phyloP scores from a whole-genome alignment of 2,888 invertebrate species.

The Ophion ventricosus region DNA sequence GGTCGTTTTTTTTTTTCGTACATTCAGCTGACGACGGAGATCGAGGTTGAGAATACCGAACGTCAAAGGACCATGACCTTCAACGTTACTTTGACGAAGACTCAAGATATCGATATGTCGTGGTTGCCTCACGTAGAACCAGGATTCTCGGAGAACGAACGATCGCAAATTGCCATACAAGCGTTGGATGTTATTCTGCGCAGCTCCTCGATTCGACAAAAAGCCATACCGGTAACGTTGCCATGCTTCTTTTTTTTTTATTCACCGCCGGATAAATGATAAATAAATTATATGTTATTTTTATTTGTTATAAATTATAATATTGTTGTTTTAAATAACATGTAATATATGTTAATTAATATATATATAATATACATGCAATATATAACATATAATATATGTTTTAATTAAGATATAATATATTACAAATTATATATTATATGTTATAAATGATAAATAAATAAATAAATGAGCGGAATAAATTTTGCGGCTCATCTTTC shows the following conservation, averaged over 20 bases:
- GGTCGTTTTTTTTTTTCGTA: background rate
- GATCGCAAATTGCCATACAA: slow-evolving; percentile 87
- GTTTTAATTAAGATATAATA: too few relatives aligned
- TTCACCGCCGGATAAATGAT: background rate
- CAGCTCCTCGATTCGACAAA: slow-evolving; percentile 86
- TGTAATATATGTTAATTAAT: too few relatives aligned
- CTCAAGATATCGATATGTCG: slow-evolving; percentile 85
- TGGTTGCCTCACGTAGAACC: slow-evolving; percentile 84
- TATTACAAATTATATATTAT: too few relatives aligned
- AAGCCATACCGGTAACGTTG: slow-evolving; percentile 51
- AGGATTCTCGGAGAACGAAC: slow-evolving; percentile 88
- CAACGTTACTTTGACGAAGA: slow-evolving; percentile 85
- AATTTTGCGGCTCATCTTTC: too few relatives aligned
- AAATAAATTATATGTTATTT: background rate
- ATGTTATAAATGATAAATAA: too few relatives aligned
- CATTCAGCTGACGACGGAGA: slow-evolving; percentile 48
- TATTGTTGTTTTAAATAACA: too few relatives aligned
- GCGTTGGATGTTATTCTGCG: slow-evolving; percentile 94
- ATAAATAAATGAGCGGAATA: too few relatives aligned
- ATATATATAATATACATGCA: too few relatives aligned
- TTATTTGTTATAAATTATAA: too few relatives aligned
- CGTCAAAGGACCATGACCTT: slow-evolving; percentile 78
- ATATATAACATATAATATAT: too few relatives aligned
- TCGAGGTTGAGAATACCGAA: slow-evolving; percentile 81
- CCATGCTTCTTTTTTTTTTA: background rate